Base-by-base conservation (phyloP, 2,113 vertebrate species). In the Pardalotus punctatus region DNA sequence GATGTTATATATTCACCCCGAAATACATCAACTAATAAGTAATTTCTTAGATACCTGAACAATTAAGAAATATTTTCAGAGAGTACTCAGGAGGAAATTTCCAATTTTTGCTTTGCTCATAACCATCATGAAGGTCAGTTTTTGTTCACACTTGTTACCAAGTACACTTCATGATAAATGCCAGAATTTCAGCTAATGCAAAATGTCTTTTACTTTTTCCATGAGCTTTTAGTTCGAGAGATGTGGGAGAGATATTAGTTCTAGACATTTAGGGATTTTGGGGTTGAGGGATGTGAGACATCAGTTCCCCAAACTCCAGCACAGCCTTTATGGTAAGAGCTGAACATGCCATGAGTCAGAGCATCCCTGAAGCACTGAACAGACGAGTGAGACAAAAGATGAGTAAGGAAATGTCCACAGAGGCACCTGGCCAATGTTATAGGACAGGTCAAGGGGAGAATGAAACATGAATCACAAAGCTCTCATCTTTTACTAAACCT, bases 371-470 rank as follows among this genome's bases (percentile, higher is more conserved):
- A 76, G 47, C 0, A 0, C 29, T 80, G 60, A 88, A 74, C 8
- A 76, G 66, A 15, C 53, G 69, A 54, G 35, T 3, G 6, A 96
- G 81, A 79, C 28, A 53, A 56, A 74, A 69, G 48, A 81, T 79
- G 66, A 88, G 66, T 82, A 65, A 88, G 53, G 2, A 91, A 72
- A 77, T 4, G 36, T 48, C 70, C 88, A 88, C 45, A 72, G 45
- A 88, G 70, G 58, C n/a, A 85, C 10, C 8, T 61, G 62, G 71
- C 50, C 45, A 88, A 65, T 92, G 51, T 65, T 80, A 38, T 11
- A 88, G 78, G 23, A 70, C 28, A 93, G 60, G 62, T 92, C 74
- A 95, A 76, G 48, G 54, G 31, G 54, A 90, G 74, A 92, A 72
- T 35, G n/a, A 85, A 88, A 88, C 21, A 80, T 6, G 17, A 45